Evolutionary conservation across 2,888 invertebrate species (phyloP).

Genomic region (Zhuqinia jingwanae): DNA sequence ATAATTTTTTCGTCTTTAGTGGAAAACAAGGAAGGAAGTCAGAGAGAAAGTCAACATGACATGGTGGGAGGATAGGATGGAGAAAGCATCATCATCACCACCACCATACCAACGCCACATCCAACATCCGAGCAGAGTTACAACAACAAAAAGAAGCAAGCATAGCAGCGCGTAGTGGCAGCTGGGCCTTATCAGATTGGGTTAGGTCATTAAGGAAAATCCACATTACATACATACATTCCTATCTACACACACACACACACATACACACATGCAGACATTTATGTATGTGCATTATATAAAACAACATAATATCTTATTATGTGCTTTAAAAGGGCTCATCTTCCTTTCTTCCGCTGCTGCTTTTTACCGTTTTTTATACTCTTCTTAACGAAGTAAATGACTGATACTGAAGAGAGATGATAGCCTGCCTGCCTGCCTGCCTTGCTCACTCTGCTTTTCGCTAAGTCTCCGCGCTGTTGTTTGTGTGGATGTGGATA

Average conservation of each 20-base stretch:
- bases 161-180: background rate
- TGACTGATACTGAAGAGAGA: background rate
- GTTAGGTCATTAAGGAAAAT: slow-evolving; percentile 72
- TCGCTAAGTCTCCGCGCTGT: background rate
- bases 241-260: no score
- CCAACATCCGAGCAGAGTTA: background rate
- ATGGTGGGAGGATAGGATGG: background rate
- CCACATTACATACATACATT: no score
- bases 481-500: background rate
- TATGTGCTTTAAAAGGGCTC: no score
- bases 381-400: no score
- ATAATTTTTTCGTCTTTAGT: slow-evolving; percentile 26
- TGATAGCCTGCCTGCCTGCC: background rate
- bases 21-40: slow-evolving; percentile 44
- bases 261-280: background rate
- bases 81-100: slow-evolving; percentile 11
- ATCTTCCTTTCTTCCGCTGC: no score
- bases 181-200: slow-evolving; percentile 72
- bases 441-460: no score
- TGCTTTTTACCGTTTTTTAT: no score
- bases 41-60: slow-evolving; percentile 33
- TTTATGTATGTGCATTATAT: background rate
- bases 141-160: slow-evolving; percentile 21
- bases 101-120: slow-evolving; percentile 6
- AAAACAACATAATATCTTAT: no score